A percentile compares a stretch with the other conserved stretches of the same genome.
phyloP scores from a whole-genome alignment of 1,140 invertebrate species.

The Danaus melanippus region DNA sequence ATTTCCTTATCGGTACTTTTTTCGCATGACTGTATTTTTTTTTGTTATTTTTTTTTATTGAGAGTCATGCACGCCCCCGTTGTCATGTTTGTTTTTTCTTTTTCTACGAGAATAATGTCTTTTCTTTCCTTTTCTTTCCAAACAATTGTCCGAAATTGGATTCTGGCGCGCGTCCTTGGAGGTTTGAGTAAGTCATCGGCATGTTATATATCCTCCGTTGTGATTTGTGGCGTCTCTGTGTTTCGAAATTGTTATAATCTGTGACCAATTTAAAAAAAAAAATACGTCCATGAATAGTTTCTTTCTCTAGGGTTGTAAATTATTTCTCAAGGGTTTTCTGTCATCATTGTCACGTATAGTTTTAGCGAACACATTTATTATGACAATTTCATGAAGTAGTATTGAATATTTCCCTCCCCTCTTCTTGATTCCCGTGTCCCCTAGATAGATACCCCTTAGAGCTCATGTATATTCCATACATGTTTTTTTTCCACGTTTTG shows the following conservation, averaged over 20 bases:
- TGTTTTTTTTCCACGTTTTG: background rate
- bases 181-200: conserved; percentile 62
- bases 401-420: too few relatives aligned
- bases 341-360: background rate
- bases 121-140: conserved; percentile 50
- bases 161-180: conserved; percentile 59
- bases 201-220: conserved; percentile 19
- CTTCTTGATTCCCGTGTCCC: too few relatives aligned
- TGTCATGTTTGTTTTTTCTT: conserved; percentile 18
- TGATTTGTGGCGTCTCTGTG: conserved; percentile 17
- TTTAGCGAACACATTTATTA: conserved; percentile 3
- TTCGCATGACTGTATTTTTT: conserved; percentile 28
- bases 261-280: conserved; percentile 1
- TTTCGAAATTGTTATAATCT: conserved; percentile 32
- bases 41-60: conserved; percentile 13
- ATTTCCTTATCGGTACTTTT: conserved; percentile 26
- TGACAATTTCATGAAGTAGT: conserved; percentile 6
- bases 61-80: conserved; percentile 47
- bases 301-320: too few relatives aligned
- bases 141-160: conserved; percentile 66
- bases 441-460: too few relatives aligned
- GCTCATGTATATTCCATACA: too few relatives aligned
- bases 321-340: too few relatives aligned
- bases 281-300: background rate
- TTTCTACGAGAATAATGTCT: conserved; percentile 54